Evolutionary conservation across 1,140 invertebrate genomes (phyloP).

Genomic region (Trinorchestia longiramus): DNA sequence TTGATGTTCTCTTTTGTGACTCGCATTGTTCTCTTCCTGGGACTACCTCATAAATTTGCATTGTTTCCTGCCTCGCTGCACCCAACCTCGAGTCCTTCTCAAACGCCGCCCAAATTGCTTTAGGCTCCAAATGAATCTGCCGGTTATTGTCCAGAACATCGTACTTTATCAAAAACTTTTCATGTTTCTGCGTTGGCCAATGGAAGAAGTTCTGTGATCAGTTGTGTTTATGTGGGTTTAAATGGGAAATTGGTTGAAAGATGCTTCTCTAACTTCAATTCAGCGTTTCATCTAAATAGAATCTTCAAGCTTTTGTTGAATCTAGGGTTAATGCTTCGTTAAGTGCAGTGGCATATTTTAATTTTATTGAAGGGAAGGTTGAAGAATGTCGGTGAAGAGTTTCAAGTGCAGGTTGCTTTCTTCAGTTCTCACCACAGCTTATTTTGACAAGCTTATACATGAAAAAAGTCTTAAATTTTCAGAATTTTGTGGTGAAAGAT

Average conservation of each 20-base stretch:
- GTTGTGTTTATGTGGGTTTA: slow-evolving; percentile 6
- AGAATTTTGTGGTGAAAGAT: not conserved
- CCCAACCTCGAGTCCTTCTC: slow-evolving; percentile 13
- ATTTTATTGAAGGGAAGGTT: not conserved
- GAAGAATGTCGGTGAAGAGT: not conserved
- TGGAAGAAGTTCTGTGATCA: slow-evolving; percentile 40
- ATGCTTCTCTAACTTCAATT: not conserved
- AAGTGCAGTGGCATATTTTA: not conserved
- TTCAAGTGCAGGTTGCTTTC: not conserved
- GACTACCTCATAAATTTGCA: slow-evolving; percentile 49
- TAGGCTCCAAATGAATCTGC: slow-evolving; percentile 36
- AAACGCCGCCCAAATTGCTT: slow-evolving; percentile 1
- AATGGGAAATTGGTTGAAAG: slow-evolving; percentile 4
- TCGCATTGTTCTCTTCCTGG: slow-evolving; percentile 34
- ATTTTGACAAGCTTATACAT: not conserved
- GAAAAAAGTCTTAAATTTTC: not conserved
- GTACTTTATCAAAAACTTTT: slow-evolving; percentile 49
- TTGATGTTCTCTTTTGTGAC: slow-evolving; percentile 47
- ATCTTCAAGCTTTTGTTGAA: not conserved
- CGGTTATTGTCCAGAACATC: slow-evolving; percentile 18
- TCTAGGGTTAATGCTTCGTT: not conserved
- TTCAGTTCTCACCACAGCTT: not conserved
- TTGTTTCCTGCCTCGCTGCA: slow-evolving; percentile 25
- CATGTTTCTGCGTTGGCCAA: slow-evolving; percentile 1
- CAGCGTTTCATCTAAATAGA: not conserved